Conservation (phyloP, 2,888 invertebrate species). For the Mongoloraphidia duomilia region DNA sequence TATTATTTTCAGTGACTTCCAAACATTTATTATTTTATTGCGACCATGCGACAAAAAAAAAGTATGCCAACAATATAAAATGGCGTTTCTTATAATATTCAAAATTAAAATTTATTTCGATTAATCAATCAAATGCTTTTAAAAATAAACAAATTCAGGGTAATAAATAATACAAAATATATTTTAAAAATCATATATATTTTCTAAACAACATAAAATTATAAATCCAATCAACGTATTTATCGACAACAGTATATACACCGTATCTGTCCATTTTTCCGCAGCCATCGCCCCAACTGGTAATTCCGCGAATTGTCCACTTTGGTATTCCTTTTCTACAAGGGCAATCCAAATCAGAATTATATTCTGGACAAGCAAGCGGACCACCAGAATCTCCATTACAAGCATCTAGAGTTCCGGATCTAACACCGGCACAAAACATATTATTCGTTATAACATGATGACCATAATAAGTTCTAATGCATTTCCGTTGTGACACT, state of each 20-base stretch:
- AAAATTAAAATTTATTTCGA: too few relatives aligned
- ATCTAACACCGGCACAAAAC: constrained; percentile 80
- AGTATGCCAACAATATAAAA: too few relatives aligned
- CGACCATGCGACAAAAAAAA: too few relatives aligned
- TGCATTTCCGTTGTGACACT: constrained; percentile 62
- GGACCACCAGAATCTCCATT: constrained; percentile 77
- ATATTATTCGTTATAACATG: constrained; percentile 79
- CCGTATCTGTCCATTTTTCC: constrained; percentile 88
- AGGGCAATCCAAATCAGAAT: constrained; percentile 17
- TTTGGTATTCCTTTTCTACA: constrained; percentile 27
- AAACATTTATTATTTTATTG: too few relatives aligned
- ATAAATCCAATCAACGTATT: constrained; percentile 76
- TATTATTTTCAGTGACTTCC: too few relatives aligned
- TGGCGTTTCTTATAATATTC: too few relatives aligned
- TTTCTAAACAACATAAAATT: constrained; percentile 34
- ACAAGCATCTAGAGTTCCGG: constrained; percentile 77
- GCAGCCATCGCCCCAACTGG: constrained; percentile 93
- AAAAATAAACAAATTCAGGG: too few relatives aligned
- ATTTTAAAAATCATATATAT: too few relatives aligned
- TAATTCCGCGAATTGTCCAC: constrained; percentile 50
- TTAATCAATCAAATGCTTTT: too few relatives aligned
- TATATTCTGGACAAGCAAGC: constrained; percentile 36
- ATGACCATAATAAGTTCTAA: constrained; percentile 60
- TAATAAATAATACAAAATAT: too few relatives aligned
- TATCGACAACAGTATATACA: constrained; percentile 81